Evolutionary conservation across 2,888 invertebrate species (phyloP).

Genomic region (Eubasilissa splendida): DNA sequence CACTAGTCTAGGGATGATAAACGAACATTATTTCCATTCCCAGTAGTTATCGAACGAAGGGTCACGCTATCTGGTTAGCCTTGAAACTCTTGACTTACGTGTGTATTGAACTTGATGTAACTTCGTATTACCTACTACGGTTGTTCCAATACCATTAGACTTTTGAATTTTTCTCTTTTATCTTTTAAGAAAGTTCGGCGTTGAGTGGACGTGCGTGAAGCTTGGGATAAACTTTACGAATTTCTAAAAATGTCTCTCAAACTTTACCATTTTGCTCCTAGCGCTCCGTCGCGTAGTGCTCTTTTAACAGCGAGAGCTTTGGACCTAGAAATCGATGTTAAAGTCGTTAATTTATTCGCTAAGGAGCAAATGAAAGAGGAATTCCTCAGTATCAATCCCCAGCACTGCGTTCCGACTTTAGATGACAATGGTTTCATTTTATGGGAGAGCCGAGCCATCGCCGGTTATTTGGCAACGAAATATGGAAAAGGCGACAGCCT

Average conservation of each 20-base stretch:
- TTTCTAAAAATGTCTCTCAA: slow-evolving; percentile 64
- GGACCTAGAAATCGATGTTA: slow-evolving; percentile 69
- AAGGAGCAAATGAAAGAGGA: slow-evolving; percentile 75
- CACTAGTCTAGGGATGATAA: no score
- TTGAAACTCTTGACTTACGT: no score
- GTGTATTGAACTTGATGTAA: no score
- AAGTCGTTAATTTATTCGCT: slow-evolving; percentile 72
- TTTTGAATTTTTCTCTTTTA: no score
- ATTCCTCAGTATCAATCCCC: slow-evolving; percentile 76
- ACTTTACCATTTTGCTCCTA: slow-evolving; percentile 76
- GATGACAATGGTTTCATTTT: slow-evolving; percentile 78
- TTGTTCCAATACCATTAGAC: no score
- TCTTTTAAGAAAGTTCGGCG: no score
- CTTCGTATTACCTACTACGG: no score
- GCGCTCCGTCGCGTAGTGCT: slow-evolving; percentile 77
- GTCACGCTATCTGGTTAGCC: no score
- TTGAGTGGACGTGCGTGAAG: no score
- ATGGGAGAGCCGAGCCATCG: slow-evolving; percentile 81
- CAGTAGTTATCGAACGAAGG: no score
- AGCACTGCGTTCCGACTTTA: slow-evolving; percentile 79
- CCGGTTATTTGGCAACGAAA: slow-evolving; percentile 75
- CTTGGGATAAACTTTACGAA: no score
- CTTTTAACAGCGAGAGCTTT: slow-evolving; percentile 74
- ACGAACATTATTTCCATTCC: no score
- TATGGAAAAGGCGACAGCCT: slow-evolving; percentile 75